Percentiles rank a stretch among this genome's conserved stretches.
Evolutionary conservation across 1,140 invertebrate genomes (phyloP).

Genomic region (Cyphomyrmex costatus): DNA sequence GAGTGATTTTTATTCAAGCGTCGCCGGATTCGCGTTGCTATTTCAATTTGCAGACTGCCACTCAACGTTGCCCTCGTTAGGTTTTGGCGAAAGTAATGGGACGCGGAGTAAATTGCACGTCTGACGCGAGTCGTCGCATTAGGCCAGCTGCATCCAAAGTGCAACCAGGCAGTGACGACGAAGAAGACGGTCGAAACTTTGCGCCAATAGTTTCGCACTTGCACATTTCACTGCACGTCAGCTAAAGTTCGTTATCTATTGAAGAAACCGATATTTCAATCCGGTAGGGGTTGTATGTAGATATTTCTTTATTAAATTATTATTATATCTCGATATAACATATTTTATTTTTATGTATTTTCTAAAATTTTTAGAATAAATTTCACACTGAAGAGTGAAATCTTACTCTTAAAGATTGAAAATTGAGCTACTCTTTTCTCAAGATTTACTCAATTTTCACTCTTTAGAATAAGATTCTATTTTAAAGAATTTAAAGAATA

Average conservation of each 20-base stretch:
- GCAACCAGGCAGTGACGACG: background rate
- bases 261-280: conserved; percentile 32
- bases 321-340: background rate
- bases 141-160: conserved; percentile 60
- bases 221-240: conserved; percentile 8
- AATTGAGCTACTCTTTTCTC: too few species aligned
- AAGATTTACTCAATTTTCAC: too few species aligned
- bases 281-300: background rate
- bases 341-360: background rate
- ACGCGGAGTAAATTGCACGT: conserved; percentile 66
- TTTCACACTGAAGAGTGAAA: too few species aligned
- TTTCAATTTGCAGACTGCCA: conserved; percentile 67
- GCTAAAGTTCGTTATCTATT: conserved; percentile 29
- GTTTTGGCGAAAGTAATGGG: conserved; percentile 56
- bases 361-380: too few species aligned
- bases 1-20: conserved; percentile 36
- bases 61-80: conserved; percentile 62
- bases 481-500: too few species aligned
- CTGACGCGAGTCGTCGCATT: conserved; percentile 64
- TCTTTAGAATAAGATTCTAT: too few species aligned
- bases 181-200: conserved; percentile 50
- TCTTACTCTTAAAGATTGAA: too few species aligned
- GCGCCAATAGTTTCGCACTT: conserved; percentile 44
- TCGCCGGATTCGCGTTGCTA: conserved; percentile 50
- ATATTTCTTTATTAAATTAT: conserved; percentile 6